Evolutionary conservation across 2,888 invertebrate genomes (phyloP).

Genomic region (Agrotis exclamationis): DNA sequence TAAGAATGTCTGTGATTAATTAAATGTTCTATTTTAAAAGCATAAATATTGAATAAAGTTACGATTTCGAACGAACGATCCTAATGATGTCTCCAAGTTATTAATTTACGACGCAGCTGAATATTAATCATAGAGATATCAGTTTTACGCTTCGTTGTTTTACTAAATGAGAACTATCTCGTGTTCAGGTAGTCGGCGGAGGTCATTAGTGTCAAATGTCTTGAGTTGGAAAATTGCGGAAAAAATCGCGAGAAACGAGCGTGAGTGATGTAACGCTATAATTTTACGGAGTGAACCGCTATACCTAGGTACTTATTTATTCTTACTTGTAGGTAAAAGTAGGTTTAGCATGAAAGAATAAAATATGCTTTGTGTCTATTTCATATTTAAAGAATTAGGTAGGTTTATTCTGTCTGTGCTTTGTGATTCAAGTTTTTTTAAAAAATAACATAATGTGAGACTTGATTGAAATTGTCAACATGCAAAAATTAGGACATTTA

Average conservation of each 20-base stretch:
- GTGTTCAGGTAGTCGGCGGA: conserved; percentile 58
- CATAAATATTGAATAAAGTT: conserved; percentile 12
- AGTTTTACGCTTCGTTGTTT: conserved; percentile 66
- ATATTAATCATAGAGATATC: conserved; percentile 60
- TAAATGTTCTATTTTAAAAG: conserved; percentile 8
- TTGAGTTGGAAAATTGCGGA: conserved; percentile 56
- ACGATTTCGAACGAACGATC: conserved; percentile 30
- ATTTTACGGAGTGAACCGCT: conserved; percentile 28
- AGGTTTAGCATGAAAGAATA: conserved; percentile 14
- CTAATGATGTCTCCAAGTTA: conserved; percentile 44
- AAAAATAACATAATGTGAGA: background rate
- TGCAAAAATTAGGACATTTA: too few species aligned
- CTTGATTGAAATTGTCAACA: too few species aligned
- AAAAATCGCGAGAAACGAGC: conserved; percentile 54
- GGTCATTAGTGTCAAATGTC: conserved; percentile 66
- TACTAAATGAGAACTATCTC: conserved; percentile 65
- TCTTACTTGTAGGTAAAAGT: conserved; percentile 28
- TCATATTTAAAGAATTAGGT: conserved; percentile 7
- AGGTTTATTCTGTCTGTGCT: background rate
- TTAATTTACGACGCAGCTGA: conserved; percentile 45
- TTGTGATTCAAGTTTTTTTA: background rate
- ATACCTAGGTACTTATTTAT: conserved; percentile 11
- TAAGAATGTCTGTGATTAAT: too few species aligned
- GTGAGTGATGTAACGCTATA: conserved; percentile 38
- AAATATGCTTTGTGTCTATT: background rate